These are phyloP conservation scores for Nothocercus nigrocapillus DNA, from an alignment of 2,113 vertebrate species.

Conservation along the genomic window DNA sequence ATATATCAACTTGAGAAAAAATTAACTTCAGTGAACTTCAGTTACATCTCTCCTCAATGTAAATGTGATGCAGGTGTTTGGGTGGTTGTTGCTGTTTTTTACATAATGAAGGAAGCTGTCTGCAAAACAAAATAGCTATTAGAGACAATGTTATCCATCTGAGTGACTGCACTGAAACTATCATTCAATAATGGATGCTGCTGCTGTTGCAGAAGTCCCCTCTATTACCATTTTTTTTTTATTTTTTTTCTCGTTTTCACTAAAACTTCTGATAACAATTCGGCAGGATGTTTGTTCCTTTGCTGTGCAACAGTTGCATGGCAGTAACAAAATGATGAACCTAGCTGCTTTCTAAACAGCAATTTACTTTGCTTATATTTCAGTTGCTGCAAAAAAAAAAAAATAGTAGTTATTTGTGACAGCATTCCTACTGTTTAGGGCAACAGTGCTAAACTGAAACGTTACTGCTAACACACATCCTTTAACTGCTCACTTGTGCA, in stretches of 20 bases:
- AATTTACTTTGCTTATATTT: not conserved
- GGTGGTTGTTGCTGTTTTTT: not conserved
- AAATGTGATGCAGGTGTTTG: not conserved
- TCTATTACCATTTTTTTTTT: not conserved
- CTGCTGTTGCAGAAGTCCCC: not conserved
- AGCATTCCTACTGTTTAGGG: not conserved
- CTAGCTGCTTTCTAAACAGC: not conserved
- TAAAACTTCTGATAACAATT: not conserved
- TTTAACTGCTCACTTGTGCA: not conserved
- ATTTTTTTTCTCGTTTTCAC: not conserved
- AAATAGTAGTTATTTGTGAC: not conserved
- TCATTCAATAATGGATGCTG: not conserved
- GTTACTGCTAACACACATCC: not conserved
- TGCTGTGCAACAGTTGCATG: not conserved
- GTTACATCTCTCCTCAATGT: not conserved
- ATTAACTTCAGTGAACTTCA: not conserved
- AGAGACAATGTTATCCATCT: not conserved
- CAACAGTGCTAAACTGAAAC: not conserved
- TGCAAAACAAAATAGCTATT: not conserved
- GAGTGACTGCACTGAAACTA: not conserved
- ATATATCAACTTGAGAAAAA: not conserved
- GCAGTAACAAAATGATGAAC: not conserved
- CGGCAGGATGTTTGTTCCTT: not conserved
- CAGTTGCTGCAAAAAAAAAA: not conserved
- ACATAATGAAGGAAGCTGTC: not conserved